Evolutionary conservation across 2,888 invertebrate genomes (phyloP).

Genomic region (Lobophora halterata): DNA sequence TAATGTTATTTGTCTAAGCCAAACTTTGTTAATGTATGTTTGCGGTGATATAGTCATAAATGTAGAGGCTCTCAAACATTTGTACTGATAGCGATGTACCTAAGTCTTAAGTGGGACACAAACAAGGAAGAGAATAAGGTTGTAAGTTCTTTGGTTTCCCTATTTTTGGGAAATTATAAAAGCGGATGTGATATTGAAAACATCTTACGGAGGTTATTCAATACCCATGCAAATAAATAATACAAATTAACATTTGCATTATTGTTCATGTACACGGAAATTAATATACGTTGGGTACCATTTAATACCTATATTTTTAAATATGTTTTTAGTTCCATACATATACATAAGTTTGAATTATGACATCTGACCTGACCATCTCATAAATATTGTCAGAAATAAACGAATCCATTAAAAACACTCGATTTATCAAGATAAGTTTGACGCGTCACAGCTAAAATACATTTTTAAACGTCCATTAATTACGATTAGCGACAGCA

Average conservation of each 20-base stretch:
- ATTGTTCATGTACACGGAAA: slow-evolving; percentile 7
- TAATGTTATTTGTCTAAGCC: slow-evolving; percentile 58
- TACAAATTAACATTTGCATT: neutral
- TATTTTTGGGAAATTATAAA: slow-evolving; percentile 18
- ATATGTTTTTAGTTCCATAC: too few relatives aligned
- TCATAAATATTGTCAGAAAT: slow-evolving; percentile 11
- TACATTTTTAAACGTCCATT: slow-evolving; percentile 51
- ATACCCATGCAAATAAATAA: slow-evolving; percentile 5
- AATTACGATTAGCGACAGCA: slow-evolving; percentile 62
- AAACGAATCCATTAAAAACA: slow-evolving; percentile 23
- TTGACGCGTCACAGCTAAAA: slow-evolving; percentile 32
- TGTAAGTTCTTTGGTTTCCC: slow-evolving; percentile 20
- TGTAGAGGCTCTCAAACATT: slow-evolving; percentile 38
- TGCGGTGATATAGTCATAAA: slow-evolving; percentile 47
- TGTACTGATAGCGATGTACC: slow-evolving; percentile 46
- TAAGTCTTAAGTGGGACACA: slow-evolving; percentile 46
- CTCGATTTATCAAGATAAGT: slow-evolving; percentile 30
- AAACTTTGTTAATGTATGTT: slow-evolving; percentile 45
- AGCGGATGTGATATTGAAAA: slow-evolving; percentile 25
- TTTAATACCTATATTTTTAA: too few relatives aligned
- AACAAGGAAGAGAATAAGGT: slow-evolving; percentile 42
- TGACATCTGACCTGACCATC: neutral
- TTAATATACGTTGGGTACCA: neutral
- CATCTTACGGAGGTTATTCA: slow-evolving; percentile 4
- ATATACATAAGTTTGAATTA: too few relatives aligned